Conservation (phyloP, 2,888 invertebrate genomes). For the Drosophila histrio region DNA sequence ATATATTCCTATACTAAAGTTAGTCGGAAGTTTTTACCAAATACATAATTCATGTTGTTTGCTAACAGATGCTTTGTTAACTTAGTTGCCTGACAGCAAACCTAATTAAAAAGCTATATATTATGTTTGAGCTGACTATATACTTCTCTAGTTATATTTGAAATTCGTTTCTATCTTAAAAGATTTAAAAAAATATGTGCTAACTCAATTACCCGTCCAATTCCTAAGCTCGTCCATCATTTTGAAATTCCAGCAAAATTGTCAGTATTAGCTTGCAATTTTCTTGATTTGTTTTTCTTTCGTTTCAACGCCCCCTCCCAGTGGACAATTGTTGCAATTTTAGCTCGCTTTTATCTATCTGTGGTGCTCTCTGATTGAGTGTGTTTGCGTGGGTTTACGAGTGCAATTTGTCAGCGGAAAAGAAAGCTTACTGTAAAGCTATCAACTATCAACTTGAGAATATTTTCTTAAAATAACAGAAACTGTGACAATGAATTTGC, state of each 20-base stretch:
- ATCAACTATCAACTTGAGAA: conserved; percentile 14
- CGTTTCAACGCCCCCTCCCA: conserved; percentile 32
- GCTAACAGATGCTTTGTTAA: no score
- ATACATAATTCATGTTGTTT: no score
- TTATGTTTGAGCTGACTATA: no score
- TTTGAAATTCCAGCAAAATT: conserved; percentile 20
- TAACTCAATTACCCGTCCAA: conserved; percentile 5
- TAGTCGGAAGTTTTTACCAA: neutral
- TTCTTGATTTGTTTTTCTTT: conserved; percentile 11
- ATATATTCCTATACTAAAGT: no score
- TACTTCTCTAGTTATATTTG: neutral
- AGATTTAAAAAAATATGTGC: neutral
- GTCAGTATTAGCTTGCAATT: conserved; percentile 32
- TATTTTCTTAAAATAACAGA: neutral
- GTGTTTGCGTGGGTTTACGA: conserved; percentile 20
- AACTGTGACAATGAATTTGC: conserved; percentile 52
- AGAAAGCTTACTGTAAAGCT: conserved; percentile 8
- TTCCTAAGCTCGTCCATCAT: conserved; percentile 2
- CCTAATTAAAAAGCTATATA: no score
- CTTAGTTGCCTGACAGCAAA: no score
- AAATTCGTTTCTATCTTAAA: neutral
- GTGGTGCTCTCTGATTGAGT: conserved; percentile 14
- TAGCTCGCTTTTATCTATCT: conserved; percentile 13
- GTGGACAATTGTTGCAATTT: conserved; percentile 31
- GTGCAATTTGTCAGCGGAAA: conserved; percentile 38